Evolutionary conservation across 2,888 invertebrate genomes (phyloP).

Genomic region (Drosophila lutescens): DNA sequence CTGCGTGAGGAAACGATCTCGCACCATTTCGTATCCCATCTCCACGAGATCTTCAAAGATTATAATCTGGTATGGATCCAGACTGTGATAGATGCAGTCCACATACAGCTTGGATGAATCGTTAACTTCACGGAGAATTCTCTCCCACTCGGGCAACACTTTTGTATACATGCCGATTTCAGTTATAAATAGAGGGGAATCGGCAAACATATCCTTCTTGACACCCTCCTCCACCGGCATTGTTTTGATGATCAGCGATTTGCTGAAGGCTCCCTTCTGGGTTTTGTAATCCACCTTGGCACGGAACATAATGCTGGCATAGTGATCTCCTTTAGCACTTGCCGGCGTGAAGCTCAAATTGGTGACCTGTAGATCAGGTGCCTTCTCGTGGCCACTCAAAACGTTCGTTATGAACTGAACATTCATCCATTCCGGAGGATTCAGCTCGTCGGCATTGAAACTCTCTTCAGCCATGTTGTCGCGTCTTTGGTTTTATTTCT

Average conservation of each 20-base stretch:
- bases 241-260: constrained; percentile 72
- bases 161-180: constrained; percentile 77
- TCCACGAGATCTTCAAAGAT: constrained; percentile 70
- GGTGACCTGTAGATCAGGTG: constrained; percentile 24
- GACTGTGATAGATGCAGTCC: constrained; percentile 47
- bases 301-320: constrained; percentile 73
- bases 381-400: constrained; percentile 39
- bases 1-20: constrained; percentile 67
- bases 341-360: constrained; percentile 45
- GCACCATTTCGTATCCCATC: constrained; percentile 55
- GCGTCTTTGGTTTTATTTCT: background rate
- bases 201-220: constrained; percentile 65
- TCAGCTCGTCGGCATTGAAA: constrained; percentile 60
- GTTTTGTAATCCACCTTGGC: constrained; percentile 38
- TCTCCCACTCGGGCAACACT: constrained; percentile 73
- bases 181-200: constrained; percentile 60
- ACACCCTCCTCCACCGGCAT: constrained; percentile 67
- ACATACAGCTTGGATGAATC: constrained; percentile 55
- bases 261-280: constrained; percentile 42
- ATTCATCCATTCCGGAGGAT: no score
- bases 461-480: constrained; percentile 19
- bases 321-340: constrained; percentile 46
- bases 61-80: constrained; percentile 54
- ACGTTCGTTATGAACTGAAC: no score
- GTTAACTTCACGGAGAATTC: constrained; percentile 55